A percentile compares a stretch with the other conserved stretches of the same genome.
Conservation (phyloP, 2,113 vertebrate species). For the Actenoides lindsayi region DNA sequence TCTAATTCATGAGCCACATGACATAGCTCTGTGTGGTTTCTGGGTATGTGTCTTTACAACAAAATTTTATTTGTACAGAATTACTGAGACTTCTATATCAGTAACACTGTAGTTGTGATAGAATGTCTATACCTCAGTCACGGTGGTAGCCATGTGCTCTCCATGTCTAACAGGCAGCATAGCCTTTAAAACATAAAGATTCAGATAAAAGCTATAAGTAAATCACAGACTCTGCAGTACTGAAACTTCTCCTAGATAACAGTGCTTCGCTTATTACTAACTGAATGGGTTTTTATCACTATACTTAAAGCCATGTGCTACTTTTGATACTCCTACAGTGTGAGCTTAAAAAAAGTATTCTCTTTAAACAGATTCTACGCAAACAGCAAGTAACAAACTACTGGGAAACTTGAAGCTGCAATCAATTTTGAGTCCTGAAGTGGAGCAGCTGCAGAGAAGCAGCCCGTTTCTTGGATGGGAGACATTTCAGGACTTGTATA, state of each 20-base stretch:
- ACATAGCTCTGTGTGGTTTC: neutral
- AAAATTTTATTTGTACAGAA: neutral
- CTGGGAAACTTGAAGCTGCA: constrained; percentile 45
- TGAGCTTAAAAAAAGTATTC: neutral
- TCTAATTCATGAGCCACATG: neutral
- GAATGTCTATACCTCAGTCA: neutral
- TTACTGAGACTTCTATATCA: neutral
- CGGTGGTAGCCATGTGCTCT: neutral
- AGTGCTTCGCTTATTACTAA: neutral
- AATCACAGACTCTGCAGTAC: neutral
- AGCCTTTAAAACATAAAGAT: neutral
- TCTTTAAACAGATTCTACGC: constrained; percentile 70
- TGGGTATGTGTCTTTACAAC: neutral
- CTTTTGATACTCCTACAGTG: neutral
- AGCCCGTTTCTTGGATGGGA: constrained; percentile 18
- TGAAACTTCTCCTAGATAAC: neutral
- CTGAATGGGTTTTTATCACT: neutral
- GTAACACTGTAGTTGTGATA: neutral
- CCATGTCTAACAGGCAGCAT: neutral
- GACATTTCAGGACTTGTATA: constrained; percentile 68
- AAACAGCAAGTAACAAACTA: constrained; percentile 44
- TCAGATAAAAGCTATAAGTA: neutral
- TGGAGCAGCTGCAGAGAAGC: constrained; percentile 34
- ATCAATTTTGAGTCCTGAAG: neutral
- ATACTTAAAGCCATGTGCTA: rapidly evolving